Evolutionary conservation across 2,797 vertebrate genomes (phyloP), one percentile per base, ranked within the genome.

Genomic region (Propithecus perrieri): DNA sequence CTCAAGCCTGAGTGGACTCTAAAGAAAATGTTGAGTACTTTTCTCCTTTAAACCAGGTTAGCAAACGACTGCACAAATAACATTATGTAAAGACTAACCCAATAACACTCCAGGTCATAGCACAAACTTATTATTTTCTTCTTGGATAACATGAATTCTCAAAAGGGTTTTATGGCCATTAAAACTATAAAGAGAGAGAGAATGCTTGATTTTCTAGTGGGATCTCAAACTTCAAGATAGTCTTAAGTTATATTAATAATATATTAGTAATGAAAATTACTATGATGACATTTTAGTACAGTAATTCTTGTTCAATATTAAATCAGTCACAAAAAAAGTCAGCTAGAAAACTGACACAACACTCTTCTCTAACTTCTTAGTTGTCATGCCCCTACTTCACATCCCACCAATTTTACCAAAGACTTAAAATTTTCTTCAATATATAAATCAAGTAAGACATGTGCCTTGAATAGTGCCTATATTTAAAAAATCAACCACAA

Each of bases 401-500:
- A 4, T 59, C 22, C 35, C 11, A 91, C 3, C 38, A 69, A 91
- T 88, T 87, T 89, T 71, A 92, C 1, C 55, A 50, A 50, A 69
- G n/a, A 88, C 26, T 48, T 71, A 81, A 83, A 80, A 33, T 87
- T 65, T 78, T 78, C 75, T 78, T 78, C 33, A 87, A 93, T 85
- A 53, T 55, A 61, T n/a, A 93, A 91, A 59, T 75, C 75, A 59
- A 57, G 33, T 57, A 67, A 93, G 67, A 76, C 35, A 38, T 7
- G 46, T 26, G 3, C 5, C 9, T 88, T 92, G 80, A 86, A 79
- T 41, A 79, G 97, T 84, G 65, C 69, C 95, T 97, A 93, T 95
- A 53, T 98, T 97, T 94, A 97, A 85, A 98, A 96, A 96, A 97
- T 96, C 94, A 97, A 95, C 83, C 97, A 43, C 78, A 96, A 97